Base-by-base conservation (phyloP, 2,888 invertebrate species). In the Lasiommata megera region DNA sequence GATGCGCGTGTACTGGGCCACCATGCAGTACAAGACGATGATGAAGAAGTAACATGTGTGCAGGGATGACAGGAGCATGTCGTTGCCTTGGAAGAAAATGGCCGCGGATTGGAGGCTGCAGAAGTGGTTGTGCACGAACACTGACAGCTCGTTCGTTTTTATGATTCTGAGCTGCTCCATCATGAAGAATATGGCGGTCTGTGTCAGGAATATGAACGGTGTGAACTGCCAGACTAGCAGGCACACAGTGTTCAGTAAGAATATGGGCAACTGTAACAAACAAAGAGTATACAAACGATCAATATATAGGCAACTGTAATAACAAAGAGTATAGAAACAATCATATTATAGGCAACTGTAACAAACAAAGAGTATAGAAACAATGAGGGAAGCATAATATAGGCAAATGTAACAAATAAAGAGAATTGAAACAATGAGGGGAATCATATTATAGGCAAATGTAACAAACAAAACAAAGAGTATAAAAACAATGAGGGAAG, bases 121-220 rank as follows among this genome's bases (percentile, higher is more conserved):
- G 65, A 88, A 87, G 62, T 90, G 90, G 0, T 84, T 82, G 50
- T 90, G 88, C 0, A 90, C 71, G 36, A 84, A 77, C 0, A 88
- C 66, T 11, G 84, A 81, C 0, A 91, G 65, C 0, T 81, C 68
- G 58, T 88, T 85, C 0, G 82, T 67, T 8, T 92, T 82, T 1
- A 94, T 91, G 0, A 92, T 82, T 38, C 80, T 83, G 0, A 93
- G 70, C 72, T 93, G 93, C 70, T 95, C 95, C 66, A 95, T 92
- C 1, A 94, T 84, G 70, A 96, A 94, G 63, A 97, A 91, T 3
- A 95, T 94, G 5, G 94, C 80, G 0, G 94, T 91, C 79, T 97
- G 96, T 0, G 96, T 96, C 3, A 95, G 89, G 67, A 96, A 93
- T 56, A 96, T 94, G 72, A 97, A 96, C 69, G 96, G 96, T 0